Evolutionary conservation across 2,797 vertebrate genomes (phyloP).

Genomic region (Mormyrus hasselquistii): DNA sequence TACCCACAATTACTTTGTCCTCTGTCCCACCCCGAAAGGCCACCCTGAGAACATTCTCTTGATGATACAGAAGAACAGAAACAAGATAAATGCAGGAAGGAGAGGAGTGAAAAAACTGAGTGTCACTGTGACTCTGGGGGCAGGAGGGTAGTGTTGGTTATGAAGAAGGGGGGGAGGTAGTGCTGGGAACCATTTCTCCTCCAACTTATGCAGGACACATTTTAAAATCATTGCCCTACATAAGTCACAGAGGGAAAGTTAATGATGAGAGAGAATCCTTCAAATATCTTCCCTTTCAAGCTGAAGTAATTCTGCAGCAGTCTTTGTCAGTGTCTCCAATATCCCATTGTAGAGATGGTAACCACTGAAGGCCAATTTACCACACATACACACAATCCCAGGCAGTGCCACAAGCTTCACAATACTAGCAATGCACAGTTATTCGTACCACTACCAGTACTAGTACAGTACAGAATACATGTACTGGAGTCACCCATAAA

Average conservation of each 20-base stretch:
- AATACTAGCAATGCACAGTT: background rate
- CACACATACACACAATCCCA: background rate
- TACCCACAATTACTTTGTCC: conserved; percentile 48
- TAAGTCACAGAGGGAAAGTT: conserved; percentile 32
- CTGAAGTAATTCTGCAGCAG: background rate
- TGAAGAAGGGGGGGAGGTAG: background rate
- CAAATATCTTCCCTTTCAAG: conserved; percentile 12
- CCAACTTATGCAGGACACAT: conserved; percentile 31
- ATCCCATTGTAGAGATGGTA: background rate
- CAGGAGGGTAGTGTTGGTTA: conserved; percentile 22
- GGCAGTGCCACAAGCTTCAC: background rate
- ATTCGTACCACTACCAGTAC: background rate
- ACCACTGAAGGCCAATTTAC: background rate
- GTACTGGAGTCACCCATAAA: background rate
- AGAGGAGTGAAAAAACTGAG: conserved; percentile 18
- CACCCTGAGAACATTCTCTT: conserved; percentile 42
- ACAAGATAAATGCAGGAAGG: conserved; percentile 30
- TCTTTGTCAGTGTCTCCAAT: background rate
- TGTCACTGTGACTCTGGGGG: background rate
- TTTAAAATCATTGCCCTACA: conserved; percentile 22
- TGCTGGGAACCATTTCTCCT: conserved; percentile 14
- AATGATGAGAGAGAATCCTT: conserved; percentile 44
- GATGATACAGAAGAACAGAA: conserved; percentile 44
- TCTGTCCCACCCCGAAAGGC: conserved; percentile 9
- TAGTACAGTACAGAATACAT: background rate